Evolutionary conservation across 2,888 invertebrate genomes (phyloP).

Genomic region (Orchesellides sinensis): DNA sequence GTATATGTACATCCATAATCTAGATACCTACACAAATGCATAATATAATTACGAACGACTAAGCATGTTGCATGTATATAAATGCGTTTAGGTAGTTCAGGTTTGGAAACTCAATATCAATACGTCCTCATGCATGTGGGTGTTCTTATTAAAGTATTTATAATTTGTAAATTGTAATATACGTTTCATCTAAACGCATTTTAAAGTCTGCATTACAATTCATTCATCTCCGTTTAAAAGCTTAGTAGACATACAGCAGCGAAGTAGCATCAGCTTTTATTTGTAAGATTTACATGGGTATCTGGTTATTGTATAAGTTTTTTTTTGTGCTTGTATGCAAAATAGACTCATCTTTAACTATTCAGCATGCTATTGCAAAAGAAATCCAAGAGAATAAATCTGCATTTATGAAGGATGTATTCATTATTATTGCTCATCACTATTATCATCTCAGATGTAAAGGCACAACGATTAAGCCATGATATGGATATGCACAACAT

Average conservation of each 20-base stretch:
- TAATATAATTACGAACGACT: neutral
- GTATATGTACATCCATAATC: neutral
- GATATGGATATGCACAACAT: neutral
- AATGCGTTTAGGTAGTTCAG: too few species aligned
- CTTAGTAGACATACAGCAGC: too few species aligned
- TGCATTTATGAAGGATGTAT: constrained; percentile 44
- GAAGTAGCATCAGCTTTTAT: neutral
- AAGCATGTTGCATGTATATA: neutral
- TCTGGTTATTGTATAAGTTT: constrained; percentile 3
- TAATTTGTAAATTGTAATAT: too few species aligned
- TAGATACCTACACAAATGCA: neutral
- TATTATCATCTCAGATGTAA: constrained; percentile 6
- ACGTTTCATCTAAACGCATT: too few species aligned
- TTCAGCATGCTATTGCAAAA: neutral
- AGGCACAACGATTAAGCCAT: neutral
- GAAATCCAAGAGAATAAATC: constrained; percentile 36
- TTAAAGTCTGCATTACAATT: too few species aligned
- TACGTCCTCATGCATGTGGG: too few species aligned
- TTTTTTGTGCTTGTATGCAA: constrained; percentile 5
- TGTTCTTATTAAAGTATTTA: too few species aligned
- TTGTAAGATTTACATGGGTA: constrained; percentile 9
- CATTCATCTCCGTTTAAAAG: too few species aligned
- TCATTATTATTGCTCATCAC: constrained; percentile 18
- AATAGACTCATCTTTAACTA: constrained; percentile 4
- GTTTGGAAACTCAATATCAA: too few species aligned